A percentile compares a stretch with the other conserved stretches of the same genome.
Evolutionary conservation across 1,140 invertebrate species (phyloP).

Genomic region (Drosophila sp.): DNA sequence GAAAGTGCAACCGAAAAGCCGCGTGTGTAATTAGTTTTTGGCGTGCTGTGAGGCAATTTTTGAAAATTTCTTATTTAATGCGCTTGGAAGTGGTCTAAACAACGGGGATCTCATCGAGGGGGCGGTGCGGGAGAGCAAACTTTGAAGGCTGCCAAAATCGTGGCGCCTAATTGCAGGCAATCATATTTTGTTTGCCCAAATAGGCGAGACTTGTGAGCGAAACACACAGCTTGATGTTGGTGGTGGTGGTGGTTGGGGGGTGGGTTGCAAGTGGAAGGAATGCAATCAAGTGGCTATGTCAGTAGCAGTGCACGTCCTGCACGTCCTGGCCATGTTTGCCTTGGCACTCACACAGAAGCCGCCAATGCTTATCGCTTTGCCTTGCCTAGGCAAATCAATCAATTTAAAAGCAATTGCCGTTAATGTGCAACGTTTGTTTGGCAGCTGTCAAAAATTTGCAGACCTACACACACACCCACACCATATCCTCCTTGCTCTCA

Average conservation of each 20-base stretch:
- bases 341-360: constrained; percentile 27
- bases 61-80: constrained; percentile 78
- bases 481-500: not conserved
- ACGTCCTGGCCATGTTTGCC: constrained; percentile 56
- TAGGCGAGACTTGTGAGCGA: constrained; percentile 14
- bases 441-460: constrained; percentile 73
- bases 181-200: constrained; percentile 80
- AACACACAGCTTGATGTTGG: not conserved
- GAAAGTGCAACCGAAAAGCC: constrained; percentile 46
- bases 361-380: constrained; percentile 38
- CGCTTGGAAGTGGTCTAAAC: constrained; percentile 36
- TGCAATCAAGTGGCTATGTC: constrained; percentile 68
- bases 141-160: constrained; percentile 56
- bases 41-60: constrained; percentile 69
- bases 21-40: constrained; percentile 71
- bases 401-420: constrained; percentile 81
- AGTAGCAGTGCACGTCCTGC: constrained; percentile 56
- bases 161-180: constrained; percentile 76
- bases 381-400: constrained; percentile 72
- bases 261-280: constrained; percentile 17
- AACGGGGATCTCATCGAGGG: not conserved
- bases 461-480: constrained; percentile 28
- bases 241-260: not conserved
- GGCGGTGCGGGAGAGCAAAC: constrained; percentile 11
- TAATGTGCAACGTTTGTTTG: constrained; percentile 78